Base-by-base conservation (phyloP, 92 coral and sea anemone species). In the Actinostola sp. region DNA sequence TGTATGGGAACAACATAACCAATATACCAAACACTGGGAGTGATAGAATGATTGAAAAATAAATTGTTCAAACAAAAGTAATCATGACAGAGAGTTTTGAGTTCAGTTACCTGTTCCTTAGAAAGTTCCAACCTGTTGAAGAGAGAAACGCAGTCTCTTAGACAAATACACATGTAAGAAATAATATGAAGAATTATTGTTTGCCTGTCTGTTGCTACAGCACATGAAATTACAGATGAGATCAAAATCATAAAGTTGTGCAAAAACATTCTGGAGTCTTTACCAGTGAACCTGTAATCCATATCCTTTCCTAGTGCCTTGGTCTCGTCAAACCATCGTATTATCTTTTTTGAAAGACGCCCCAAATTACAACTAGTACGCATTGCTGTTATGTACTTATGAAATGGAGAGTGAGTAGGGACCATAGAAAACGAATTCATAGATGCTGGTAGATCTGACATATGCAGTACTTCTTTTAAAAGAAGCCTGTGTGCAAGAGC, bases 211-310 rank as follows among this genome's bases (percentile, higher is more conserved):
- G 28, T 9, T 27, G 72, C 41, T 32, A 39, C 27, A 64, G 61
- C 76, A 26, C 56, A 53, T 50, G 55, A 16, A 45, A 75, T 67
- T 33, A 75, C 36, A 25, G 71, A 74, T 33, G 55, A 63, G 73
- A 85, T 74, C 19, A 85, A 43, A 12, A 31, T 50, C 87, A 86
- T 86, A 54, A 81, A 86, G 58, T 86, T 53, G 0, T 69, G 66
- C 61, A 71, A 66, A 76, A 71, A 63, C 31, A 63, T 24, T 75
- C 79, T 78, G 0, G 82, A 82, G 21, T 82, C 82, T 43, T 72
- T 67, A 3, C 88, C 83, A 8, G 88, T 87, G 36, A 87, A 82
- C 9, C 80, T 48, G 57, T 87, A 78, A 16, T 82, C 88, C 65
- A 88, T 71, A 0, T 19, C 25, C 19, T 88, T 78, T 1, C 78